Base-by-base conservation (phyloP, 2,797 vertebrate genomes). In the Ptychadena robeensis region DNA sequence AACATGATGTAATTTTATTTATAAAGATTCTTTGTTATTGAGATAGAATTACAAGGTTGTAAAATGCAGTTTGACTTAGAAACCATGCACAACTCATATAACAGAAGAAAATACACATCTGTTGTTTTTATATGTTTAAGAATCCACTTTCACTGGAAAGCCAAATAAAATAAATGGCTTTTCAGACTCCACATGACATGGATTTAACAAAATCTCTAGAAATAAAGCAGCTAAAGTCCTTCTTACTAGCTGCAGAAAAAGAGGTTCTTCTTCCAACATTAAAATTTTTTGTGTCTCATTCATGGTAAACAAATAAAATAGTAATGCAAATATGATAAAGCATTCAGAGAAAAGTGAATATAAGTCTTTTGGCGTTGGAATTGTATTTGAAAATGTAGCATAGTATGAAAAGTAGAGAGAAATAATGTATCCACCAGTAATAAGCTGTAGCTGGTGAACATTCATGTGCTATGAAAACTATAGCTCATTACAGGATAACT, bases 21-120 rank as follows among this genome's bases (percentile, higher is more conserved):
- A 40, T 40, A 12, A 64, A 18, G 8, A 63, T 30, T 9, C 34
- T 37, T 63, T 61, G 34, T 64, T 37, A 64, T 28, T 12, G 27
- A 38, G 30, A 74, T 59, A 37, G 22, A 22, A 9, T 18, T 40
- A 15, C 38, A 27, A 4, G 5, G 44, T 53, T 53, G 18, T 53
- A 53, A 11, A 53, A 53, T 35, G 25, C 32, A 35, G 5, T 27
- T 32, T n/a, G n/a, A 9, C 53, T 59, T 25, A 27, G 59, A 28
- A 61, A 61, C 11, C n/a, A 28, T 27, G n/a, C 27, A 25, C 10
- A 61, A 61, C 9, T 73, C 22, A 6, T 9, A 57, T 2, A n/a
- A 34, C 18, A n/a, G 31, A 22, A 35, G 30, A 25, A 35, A 57
- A 73, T 61, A 57, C 18, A 73, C 71, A 73, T 73, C 71, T 73